These are phyloP conservation scores for Aphaenogaster rudis DNA, from an alignment of 1,140 invertebrate genomes.

Conservation along the genomic window DNA sequence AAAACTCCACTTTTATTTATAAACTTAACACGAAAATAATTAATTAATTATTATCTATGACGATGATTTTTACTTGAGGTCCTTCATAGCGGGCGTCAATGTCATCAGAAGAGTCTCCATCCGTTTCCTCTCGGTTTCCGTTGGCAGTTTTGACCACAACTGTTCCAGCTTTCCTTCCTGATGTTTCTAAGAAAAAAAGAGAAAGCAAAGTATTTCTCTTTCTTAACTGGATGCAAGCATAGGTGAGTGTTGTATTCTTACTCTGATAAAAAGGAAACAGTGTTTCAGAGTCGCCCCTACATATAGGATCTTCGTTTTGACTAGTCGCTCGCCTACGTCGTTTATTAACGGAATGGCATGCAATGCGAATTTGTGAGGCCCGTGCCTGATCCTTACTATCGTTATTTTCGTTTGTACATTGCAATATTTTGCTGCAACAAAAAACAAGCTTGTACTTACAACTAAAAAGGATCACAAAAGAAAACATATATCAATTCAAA, in stretches of 20 bases:
- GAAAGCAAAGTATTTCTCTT: neutral
- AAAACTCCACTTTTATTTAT: neutral
- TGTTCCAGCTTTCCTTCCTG: slow-evolving; percentile 88
- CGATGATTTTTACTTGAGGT: slow-evolving; percentile 75
- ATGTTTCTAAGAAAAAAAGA: slow-evolving; percentile 86
- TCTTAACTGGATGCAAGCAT: neutral
- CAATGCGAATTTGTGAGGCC: slow-evolving; percentile 91
- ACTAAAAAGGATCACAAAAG: slow-evolving; percentile 29
- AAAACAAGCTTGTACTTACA: slow-evolving; percentile 18
- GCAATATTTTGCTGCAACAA: slow-evolving; percentile 90
- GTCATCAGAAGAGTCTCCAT: slow-evolving; percentile 84
- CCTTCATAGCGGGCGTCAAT: slow-evolving; percentile 81
- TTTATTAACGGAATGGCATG: slow-evolving; percentile 90
- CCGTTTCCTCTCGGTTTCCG: slow-evolving; percentile 82
- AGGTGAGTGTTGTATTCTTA: slow-evolving; percentile 67
- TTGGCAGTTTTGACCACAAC: slow-evolving; percentile 87
- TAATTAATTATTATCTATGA: neutral
- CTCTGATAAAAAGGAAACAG: slow-evolving; percentile 91
- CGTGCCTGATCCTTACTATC: slow-evolving; percentile 90
- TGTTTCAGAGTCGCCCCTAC: slow-evolving; percentile 92
- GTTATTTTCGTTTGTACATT: slow-evolving; percentile 92
- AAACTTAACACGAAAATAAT: neutral
- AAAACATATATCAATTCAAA: neutral
- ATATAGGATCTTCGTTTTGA: slow-evolving; percentile 90
- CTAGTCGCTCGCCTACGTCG: slow-evolving; percentile 88